Evolutionary conservation across 2,888 invertebrate genomes (phyloP).

Genomic region (Phymatocera aterrima): DNA sequence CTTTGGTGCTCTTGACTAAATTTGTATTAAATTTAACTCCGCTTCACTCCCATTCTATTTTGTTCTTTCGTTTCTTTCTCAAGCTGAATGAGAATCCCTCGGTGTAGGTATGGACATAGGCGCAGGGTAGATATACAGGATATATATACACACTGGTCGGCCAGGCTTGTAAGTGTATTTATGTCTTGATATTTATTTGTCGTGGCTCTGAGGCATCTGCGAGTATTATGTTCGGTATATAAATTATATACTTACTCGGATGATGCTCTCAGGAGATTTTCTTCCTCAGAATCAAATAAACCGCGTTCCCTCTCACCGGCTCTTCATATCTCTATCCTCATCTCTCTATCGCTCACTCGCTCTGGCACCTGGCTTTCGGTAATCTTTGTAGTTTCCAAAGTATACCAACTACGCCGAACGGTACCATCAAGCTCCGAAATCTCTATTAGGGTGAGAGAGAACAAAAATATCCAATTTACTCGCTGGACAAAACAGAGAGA

Average conservation of each 20-base stretch:
- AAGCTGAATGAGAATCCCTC: no score
- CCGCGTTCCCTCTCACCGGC: neutral
- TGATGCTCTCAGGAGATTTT: neutral
- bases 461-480: neutral
- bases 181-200: neutral
- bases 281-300: slow-evolving; percentile 18
- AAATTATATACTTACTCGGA: neutral
- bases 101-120: no score
- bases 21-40: slow-evolving; percentile 5
- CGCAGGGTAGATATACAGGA: neutral
- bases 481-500: neutral
- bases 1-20: slow-evolving; percentile 16
- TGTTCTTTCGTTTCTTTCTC: neutral
- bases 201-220: neutral
- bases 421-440: neutral
- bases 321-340: neutral
- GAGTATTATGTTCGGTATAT: neutral
- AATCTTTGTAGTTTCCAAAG: slow-evolving; percentile 23
- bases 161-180: neutral
- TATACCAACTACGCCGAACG: neutral
- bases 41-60: neutral
- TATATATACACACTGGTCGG: neutral
- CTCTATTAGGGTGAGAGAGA: neutral
- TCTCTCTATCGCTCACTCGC: neutral
- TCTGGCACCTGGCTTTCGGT: neutral